Conservation (phyloP, 2,113 vertebrate genomes). For the Brachionichthys hirsutus region DNA sequence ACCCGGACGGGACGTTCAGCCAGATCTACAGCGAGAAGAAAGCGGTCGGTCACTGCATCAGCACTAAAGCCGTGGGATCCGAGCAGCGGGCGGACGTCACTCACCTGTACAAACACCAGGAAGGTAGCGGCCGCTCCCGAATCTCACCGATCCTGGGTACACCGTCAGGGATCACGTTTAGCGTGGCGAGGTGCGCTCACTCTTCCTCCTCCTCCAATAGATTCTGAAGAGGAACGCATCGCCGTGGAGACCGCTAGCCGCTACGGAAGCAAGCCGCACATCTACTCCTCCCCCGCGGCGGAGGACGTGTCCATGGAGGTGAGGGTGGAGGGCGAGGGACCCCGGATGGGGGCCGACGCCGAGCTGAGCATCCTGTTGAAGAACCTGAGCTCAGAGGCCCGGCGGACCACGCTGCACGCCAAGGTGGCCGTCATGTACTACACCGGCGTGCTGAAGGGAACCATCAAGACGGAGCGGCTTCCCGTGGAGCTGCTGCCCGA, state of each 20-base stretch:
- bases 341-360: slow-evolving; percentile 81
- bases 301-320: slow-evolving; percentile 80
- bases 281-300: slow-evolving; percentile 66
- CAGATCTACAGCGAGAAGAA: slow-evolving; percentile 85
- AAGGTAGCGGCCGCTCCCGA: slow-evolving; percentile 72
- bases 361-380: slow-evolving; percentile 74
- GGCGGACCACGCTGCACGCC: slow-evolving; percentile 80
- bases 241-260: slow-evolving; percentile 86
- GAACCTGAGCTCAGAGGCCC: slow-evolving; percentile 75
- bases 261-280: slow-evolving; percentile 82
- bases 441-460: slow-evolving; percentile 82
- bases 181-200: too few relatives aligned
- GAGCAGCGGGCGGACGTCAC: slow-evolving; percentile 81
- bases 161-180: not conserved
- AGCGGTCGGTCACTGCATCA: slow-evolving; percentile 83
- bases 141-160: not conserved
- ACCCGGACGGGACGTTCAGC: slow-evolving; percentile 78
- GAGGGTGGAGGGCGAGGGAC: slow-evolving; percentile 82
- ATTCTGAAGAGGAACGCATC: slow-evolving; percentile 83
- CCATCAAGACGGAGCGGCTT: slow-evolving; percentile 80
- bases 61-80: slow-evolving; percentile 86
- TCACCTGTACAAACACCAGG: slow-evolving; percentile 83
- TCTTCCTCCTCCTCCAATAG: slow-evolving; percentile 37
- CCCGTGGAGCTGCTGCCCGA: slow-evolving; percentile 70
- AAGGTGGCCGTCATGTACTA: slow-evolving; percentile 86